A percentile compares a stretch with the other conserved stretches of the same genome.
Evolutionary conservation across 1,140 invertebrate species (phyloP).

Genomic region (Pseudomyrmex cubaensis): DNA sequence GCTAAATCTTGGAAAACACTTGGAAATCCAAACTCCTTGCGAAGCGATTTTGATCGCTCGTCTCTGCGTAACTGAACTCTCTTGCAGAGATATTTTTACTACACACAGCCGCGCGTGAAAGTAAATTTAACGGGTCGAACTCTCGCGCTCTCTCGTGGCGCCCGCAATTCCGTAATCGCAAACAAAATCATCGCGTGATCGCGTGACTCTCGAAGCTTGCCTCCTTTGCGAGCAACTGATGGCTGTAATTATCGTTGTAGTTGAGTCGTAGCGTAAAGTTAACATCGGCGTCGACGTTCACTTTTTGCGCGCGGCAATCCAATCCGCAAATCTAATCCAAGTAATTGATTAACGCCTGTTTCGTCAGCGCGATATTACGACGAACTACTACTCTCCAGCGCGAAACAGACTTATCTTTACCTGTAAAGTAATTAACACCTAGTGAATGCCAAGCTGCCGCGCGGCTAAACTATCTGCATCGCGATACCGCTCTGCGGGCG

Average conservation of each 20-base stretch:
- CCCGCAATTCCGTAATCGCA: neutral
- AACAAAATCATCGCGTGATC: slow-evolving; percentile 14
- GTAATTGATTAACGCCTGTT: slow-evolving; percentile 66
- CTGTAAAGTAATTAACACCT: slow-evolving; percentile 68
- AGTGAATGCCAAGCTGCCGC: slow-evolving; percentile 30
- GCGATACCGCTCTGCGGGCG: slow-evolving; percentile 36
- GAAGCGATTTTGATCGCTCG: slow-evolving; percentile 6
- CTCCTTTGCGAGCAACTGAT: neutral
- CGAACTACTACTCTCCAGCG: neutral
- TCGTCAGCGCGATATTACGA: neutral
- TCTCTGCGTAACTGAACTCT: no score
- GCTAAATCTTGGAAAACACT: slow-evolving; percentile 36
- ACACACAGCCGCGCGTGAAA: no score
- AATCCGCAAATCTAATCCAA: slow-evolving; percentile 53
- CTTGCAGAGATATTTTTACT: no score
- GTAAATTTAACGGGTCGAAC: no score
- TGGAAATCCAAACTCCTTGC: neutral
- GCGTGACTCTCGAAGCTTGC: neutral
- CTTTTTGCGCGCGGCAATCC: slow-evolving; percentile 22
- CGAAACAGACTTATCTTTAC: slow-evolving; percentile 39
- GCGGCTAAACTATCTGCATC: slow-evolving; percentile 48
- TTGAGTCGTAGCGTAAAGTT: slow-evolving; percentile 21
- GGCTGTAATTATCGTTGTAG: slow-evolving; percentile 9
- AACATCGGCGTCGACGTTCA: neutral
- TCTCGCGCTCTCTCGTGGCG: neutral